Evolutionary conservation across 2,113 vertebrate species (phyloP).

Genomic region (Sebastes schlegelii): DNA sequence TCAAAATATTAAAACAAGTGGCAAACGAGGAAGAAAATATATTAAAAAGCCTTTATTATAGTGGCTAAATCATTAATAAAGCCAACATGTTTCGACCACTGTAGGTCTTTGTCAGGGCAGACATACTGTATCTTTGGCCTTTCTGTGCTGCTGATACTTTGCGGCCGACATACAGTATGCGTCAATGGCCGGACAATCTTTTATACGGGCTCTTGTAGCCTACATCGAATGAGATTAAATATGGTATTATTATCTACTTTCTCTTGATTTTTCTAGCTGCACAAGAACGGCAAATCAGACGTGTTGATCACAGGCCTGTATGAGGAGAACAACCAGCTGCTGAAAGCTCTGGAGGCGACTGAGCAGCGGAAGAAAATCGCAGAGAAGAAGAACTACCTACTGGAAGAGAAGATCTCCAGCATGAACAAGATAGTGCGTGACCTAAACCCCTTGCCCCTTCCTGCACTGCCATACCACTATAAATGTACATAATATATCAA

Average conservation of each 20-base stretch:
- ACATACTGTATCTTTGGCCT: background rate
- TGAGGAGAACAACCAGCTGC: slow-evolving; percentile 92
- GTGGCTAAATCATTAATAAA: no score
- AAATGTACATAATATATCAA: slow-evolving; percentile 17
- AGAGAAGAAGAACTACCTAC: slow-evolving; percentile 93
- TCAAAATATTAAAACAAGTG: no score
- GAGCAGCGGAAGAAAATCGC: slow-evolving; percentile 89
- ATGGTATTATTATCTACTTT: background rate
- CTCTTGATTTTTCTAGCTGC: slow-evolving; percentile 79
- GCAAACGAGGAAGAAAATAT: no score
- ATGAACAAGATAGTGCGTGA: slow-evolving; percentile 93
- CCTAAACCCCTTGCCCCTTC: slow-evolving; percentile 84
- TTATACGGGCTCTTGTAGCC: background rate
- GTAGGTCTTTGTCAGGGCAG: no score
- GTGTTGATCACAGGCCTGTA: slow-evolving; percentile 91
- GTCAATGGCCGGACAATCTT: background rate
- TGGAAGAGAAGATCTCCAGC: slow-evolving; percentile 95
- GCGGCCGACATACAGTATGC: background rate
- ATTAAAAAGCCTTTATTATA: no score
- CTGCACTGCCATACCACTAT: slow-evolving; percentile 65
- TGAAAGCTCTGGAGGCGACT: slow-evolving; percentile 91
- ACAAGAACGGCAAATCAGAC: slow-evolving; percentile 90
- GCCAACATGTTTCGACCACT: no score
- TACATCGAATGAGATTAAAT: background rate
- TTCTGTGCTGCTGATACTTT: background rate